Percentiles rank a stretch among this genome's conserved stretches.
These are phyloP conservation scores for Misgurnus anguillicaudatus DNA, from an alignment of 2,113 vertebrate genomes.

Conservation along the genomic window DNA sequence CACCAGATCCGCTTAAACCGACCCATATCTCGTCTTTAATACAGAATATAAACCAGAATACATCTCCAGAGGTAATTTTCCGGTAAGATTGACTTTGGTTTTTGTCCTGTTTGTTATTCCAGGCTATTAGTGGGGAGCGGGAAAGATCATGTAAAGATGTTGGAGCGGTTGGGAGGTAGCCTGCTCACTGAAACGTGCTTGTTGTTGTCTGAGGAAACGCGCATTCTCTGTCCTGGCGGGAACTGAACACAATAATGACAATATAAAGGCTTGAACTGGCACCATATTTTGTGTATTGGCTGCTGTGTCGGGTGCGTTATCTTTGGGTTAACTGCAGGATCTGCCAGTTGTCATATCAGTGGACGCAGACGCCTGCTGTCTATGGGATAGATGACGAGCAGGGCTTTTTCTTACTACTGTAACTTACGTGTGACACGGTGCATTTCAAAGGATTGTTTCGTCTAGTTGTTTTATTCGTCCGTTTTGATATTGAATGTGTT, in stretches of 20 bases:
- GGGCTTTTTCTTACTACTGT: not conserved
- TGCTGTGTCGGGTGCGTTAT: slow-evolving; percentile 20
- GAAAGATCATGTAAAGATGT: not conserved
- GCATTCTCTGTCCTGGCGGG: slow-evolving; percentile 14
- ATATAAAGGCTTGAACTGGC: slow-evolving; percentile 23
- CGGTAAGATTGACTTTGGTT: not conserved
- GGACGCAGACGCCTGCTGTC: not conserved
- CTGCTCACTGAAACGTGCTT: slow-evolving; percentile 21
- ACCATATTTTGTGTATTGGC: slow-evolving; percentile 4
- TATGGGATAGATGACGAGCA: not conserved
- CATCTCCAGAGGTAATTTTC: slow-evolving; percentile 28
- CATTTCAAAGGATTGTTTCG: not conserved
- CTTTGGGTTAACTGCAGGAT: slow-evolving; percentile 11
- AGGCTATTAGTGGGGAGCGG: not conserved
- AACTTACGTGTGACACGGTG: not conserved
- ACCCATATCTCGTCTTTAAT: slow-evolving; percentile 21
- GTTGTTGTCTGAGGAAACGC: slow-evolving; percentile 24
- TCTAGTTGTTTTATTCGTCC: not conserved
- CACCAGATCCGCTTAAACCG: slow-evolving; percentile 47
- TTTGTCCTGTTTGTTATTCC: not conserved
- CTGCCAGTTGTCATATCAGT: slow-evolving; percentile 27
- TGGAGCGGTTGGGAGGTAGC: slow-evolving; percentile 2
- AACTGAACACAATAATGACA: slow-evolving; percentile 20
- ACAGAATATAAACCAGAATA: not conserved
- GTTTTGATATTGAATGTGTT: not conserved